Conservation (phyloP, 2,888 invertebrate species). For the Cosmia pyralina region DNA sequence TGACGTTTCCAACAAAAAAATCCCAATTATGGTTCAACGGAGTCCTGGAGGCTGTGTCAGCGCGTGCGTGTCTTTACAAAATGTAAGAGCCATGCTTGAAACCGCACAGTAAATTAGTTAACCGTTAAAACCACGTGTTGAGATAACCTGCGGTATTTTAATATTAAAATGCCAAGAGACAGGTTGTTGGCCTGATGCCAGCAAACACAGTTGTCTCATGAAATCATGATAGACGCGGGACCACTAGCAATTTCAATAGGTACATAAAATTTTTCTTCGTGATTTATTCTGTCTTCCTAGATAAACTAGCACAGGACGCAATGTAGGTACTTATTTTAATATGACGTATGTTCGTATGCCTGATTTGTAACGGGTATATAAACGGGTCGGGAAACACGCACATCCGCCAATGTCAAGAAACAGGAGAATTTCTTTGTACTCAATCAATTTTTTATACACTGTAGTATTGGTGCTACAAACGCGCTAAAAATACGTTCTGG, state of each 20-base stretch:
- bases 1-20: not conserved
- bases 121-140: conserved; percentile 44
- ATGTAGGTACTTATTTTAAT: not conserved
- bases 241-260: conserved; percentile 17
- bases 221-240: conserved; percentile 38
- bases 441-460: not conserved
- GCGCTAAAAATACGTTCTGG: not conserved
- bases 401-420: conserved; percentile 18
- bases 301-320: conserved; percentile 13
- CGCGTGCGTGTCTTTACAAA: conserved; percentile 27
- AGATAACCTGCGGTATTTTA: conserved; percentile 51
- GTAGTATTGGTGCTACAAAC: not conserved
- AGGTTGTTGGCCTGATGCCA: conserved; percentile 46
- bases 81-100: conserved; percentile 18
- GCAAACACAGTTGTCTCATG: conserved; percentile 59
- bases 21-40: not conserved
- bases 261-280: conserved; percentile 20
- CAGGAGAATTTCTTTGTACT: not conserved
- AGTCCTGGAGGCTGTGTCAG: too few species aligned
- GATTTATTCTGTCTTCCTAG: conserved; percentile 20
- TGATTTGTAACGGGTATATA: too few species aligned
- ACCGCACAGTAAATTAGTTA: not conserved
- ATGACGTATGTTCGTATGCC: conserved; percentile 15
- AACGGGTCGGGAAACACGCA: conserved; percentile 22
- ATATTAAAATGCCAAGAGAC: conserved; percentile 49